Evolutionary conservation across 2,113 vertebrate species (phyloP), one percentile per base, ranked within the genome.

Genomic region (Casuarius casuarius): DNA sequence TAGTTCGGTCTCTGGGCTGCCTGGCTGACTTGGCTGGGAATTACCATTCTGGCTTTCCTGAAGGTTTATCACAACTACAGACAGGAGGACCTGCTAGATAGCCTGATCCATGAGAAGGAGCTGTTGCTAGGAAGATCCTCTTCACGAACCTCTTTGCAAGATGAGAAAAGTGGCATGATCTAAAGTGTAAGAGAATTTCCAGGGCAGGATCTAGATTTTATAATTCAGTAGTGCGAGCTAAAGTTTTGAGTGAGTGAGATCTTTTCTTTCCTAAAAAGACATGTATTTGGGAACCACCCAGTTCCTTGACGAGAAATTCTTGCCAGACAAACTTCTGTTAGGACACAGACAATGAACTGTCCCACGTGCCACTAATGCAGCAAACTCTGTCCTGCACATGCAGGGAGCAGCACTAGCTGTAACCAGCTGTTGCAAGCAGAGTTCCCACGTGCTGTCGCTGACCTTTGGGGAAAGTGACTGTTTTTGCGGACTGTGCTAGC

Each of bases 1-100:
- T 89, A 99, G 99, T 99, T 99, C 67, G 99, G 99, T 65, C 98
- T 99, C 73, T 99, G 99, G 99, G 99, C 99, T 49, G 98, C 99
- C 18, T 99, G 99, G 99, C 98, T 99, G 94, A 98, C 99, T 61
- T 99, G 99, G 99, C 97, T 99, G 56, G 99, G 98, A 63, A 98
- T 99, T 84, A 98, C 99, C 25, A 97, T 98, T 77, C 98, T 99
- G 98, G 99, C 99, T 74, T 99, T 99, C 98, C 98, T 99, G 96
- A 99, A 99, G 95, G 99, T 99, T 63, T 99, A 99, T 97, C 98
- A 99, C 96, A 99, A 99, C 98, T 99, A 99, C 98, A 98, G 99
- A 77, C 99, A 99, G 97, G 99, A 99, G 92, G 99, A 99, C 96
- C 98, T 99, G 92, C 98, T 99, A 82, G 99, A 99, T 84, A 99